These are phyloP conservation scores for Esox niger DNA, from an alignment of 2,113 vertebrate genomes.

Conservation along the genomic window DNA sequence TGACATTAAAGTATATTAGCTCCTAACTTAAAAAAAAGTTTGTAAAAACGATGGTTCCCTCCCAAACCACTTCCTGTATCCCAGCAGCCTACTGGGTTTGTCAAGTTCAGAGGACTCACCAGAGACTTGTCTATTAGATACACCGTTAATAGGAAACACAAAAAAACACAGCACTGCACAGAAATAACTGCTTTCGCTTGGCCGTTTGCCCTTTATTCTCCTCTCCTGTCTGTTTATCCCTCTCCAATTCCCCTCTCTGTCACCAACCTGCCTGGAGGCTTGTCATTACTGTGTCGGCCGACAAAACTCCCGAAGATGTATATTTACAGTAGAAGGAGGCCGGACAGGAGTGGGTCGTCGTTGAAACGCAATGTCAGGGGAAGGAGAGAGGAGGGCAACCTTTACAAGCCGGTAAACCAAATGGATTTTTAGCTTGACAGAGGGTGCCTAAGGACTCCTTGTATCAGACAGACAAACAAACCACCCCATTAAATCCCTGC, in stretches of 20 bases:
- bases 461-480: slow-evolving; percentile 2
- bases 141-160: slow-evolving; percentile 56
- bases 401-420: slow-evolving; percentile 26
- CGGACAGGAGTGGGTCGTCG: slow-evolving; percentile 39
- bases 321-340: slow-evolving; percentile 42
- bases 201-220: slow-evolving; percentile 31
- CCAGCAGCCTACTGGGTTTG: slow-evolving; percentile 9
- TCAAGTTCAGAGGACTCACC: slow-evolving; percentile 34
- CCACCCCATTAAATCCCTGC: slow-evolving; percentile 1
- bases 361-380: slow-evolving; percentile 23
- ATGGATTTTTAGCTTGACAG: slow-evolving; percentile 28
- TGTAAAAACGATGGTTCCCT: not conserved
- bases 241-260: slow-evolving; percentile 31
- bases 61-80: not conserved
- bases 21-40: not conserved
- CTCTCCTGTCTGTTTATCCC: slow-evolving; percentile 51
- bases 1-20: not conserved
- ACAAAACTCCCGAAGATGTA: slow-evolving; percentile 47
- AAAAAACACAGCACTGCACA: slow-evolving; percentile 21
- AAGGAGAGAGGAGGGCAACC: slow-evolving; percentile 26
- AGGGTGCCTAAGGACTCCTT: not conserved
- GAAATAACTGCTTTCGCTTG: slow-evolving; percentile 22
- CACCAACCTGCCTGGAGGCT: slow-evolving; percentile 48
- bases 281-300: slow-evolving; percentile 33
- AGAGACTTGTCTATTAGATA: slow-evolving; percentile 45